Conservation (phyloP, 2,888 invertebrate genomes). For the Erynnis tages region DNA sequence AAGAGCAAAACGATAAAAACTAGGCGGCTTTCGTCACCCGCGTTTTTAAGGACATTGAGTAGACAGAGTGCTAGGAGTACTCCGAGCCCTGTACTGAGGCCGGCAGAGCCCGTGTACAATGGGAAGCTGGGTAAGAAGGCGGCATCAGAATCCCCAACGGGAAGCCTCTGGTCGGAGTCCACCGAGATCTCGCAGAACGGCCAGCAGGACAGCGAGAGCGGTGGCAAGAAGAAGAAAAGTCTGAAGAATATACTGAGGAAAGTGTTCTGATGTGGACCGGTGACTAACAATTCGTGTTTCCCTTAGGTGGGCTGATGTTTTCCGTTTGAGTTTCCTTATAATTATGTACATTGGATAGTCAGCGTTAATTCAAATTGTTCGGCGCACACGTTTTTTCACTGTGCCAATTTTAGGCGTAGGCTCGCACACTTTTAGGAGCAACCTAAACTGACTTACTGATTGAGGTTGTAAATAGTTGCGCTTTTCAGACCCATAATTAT, state of each 20-base stretch:
- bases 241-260: conserved; percentile 90
- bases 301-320: too few relatives aligned
- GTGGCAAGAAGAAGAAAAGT: conserved; percentile 82
- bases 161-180: conserved; percentile 74
- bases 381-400: too few relatives aligned
- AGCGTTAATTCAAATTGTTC: too few relatives aligned
- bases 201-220: conserved; percentile 51
- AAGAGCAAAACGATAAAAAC: conserved; percentile 75
- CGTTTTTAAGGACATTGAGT: conserved; percentile 80
- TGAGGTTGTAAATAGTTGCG: too few relatives aligned
- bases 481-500: too few relatives aligned
- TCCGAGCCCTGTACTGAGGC: conserved; percentile 62
- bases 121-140: conserved; percentile 62
- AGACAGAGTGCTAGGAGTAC: conserved; percentile 72
- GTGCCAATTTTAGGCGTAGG: too few relatives aligned
- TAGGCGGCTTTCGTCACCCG: conserved; percentile 81
- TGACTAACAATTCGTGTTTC: conserved; percentile 18
- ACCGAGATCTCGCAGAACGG: conserved; percentile 71
- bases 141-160: conserved; percentile 69
- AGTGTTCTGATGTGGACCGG: conserved; percentile 82
- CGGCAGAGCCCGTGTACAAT: conserved; percentile 61
- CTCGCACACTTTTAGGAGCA: too few relatives aligned
- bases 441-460: too few relatives aligned
- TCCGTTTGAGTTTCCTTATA: too few relatives aligned
- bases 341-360: too few relatives aligned